phyloP scores from a whole-genome alignment of 2,888 invertebrate genomes.

The Petrolisthes manimaculis region DNA sequence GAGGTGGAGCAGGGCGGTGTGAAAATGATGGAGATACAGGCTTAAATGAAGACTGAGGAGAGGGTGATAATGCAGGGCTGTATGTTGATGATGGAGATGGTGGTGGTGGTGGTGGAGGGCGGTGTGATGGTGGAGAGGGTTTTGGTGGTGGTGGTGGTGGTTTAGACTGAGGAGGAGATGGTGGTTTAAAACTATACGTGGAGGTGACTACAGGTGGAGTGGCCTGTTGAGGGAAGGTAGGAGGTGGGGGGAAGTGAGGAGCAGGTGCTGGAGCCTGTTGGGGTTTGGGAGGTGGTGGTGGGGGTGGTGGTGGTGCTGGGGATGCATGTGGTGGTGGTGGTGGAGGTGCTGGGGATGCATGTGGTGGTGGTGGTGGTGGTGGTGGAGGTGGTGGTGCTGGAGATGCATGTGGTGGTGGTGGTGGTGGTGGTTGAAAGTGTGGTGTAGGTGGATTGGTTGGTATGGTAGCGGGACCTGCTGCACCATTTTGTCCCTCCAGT shows the following conservation, averaged over 20 bases:
- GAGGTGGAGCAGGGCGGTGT: neutral
- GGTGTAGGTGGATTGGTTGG: neutral
- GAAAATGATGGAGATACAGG: neutral
- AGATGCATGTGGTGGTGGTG: neutral
- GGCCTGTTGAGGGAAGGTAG: neutral
- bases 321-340: neutral
- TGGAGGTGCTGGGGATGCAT: neutral
- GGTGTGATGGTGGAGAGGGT: neutral
- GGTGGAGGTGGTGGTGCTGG: neutral
- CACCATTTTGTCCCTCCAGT: neutral
- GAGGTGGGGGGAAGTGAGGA: neutral
- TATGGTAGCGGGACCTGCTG: neutral
- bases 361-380: neutral
- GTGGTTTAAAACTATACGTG: neutral
- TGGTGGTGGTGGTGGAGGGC: neutral
- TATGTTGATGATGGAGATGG: constrained; percentile 4
- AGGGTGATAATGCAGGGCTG: neutral
- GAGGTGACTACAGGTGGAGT: neutral
- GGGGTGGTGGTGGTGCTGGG: neutral
- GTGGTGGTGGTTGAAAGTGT: neutral
- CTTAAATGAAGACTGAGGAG: neutral
- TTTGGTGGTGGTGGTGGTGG: neutral
- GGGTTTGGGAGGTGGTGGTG: neutral
- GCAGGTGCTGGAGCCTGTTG: neutral
- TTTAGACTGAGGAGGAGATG: neutral